A percentile compares a stretch with the other conserved stretches of the same genome.
Evolutionary conservation across 2,797 vertebrate genomes (phyloP).

Genomic region (Squalus acanthias): DNA sequence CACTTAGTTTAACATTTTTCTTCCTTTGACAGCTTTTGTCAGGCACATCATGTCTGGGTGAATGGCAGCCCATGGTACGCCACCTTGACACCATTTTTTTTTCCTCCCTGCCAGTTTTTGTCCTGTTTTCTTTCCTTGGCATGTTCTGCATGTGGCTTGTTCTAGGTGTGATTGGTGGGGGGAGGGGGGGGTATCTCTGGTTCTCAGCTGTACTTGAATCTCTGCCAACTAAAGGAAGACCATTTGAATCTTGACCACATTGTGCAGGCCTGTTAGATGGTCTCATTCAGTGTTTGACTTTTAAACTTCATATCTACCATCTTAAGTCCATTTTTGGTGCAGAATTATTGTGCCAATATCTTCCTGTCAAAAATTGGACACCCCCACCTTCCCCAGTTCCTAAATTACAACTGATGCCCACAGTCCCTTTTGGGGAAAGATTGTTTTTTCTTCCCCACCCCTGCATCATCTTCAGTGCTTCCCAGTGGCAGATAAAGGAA

Average conservation of each 20-base stretch:
- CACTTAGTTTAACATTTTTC: slow-evolving; percentile 55
- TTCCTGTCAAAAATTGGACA: neutral
- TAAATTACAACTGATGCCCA: neutral
- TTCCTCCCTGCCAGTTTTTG: slow-evolving; percentile 33
- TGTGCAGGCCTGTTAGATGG: neutral
- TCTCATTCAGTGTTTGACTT: neutral
- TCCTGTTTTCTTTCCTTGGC: slow-evolving; percentile 40
- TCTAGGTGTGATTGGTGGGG: slow-evolving; percentile 38
- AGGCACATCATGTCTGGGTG: slow-evolving; percentile 90
- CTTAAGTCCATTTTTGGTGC: neutral
- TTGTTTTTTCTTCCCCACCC: neutral
- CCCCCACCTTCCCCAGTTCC: no score
- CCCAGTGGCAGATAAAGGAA: neutral
- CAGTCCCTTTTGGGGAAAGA: neutral
- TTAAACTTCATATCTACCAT: neutral
- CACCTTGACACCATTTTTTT: slow-evolving; percentile 40
- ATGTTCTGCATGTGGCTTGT: slow-evolving; percentile 48
- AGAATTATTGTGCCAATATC: neutral
- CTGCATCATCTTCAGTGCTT: neutral
- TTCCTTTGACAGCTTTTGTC: slow-evolving; percentile 84
- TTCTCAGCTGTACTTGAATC: slow-evolving; percentile 4
- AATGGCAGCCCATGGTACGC: slow-evolving; percentile 55
- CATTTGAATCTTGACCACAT: neutral
- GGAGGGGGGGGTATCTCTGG: neutral
- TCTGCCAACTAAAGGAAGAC: slow-evolving; percentile 18